Conservation (phyloP, 2,113 vertebrate species). For the Scomber scombrus region DNA sequence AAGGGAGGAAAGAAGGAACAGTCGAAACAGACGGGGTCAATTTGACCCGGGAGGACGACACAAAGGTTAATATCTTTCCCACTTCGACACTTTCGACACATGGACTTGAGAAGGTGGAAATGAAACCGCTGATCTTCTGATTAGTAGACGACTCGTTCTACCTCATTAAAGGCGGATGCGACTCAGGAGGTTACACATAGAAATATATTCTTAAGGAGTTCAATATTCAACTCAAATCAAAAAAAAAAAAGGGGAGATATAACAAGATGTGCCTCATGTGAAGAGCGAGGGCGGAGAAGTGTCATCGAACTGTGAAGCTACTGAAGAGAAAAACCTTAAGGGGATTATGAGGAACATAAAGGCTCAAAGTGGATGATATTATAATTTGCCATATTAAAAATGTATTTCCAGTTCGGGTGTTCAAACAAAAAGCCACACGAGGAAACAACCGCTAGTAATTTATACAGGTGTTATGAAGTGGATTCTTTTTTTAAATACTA, state of each 20-base stretch:
- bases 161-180: too few relatives aligned
- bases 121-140: too few relatives aligned
- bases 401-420: neutral
- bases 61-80: too few relatives aligned
- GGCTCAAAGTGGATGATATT: too few relatives aligned
- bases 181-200: too few relatives aligned
- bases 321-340: constrained; percentile 5
- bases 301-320: neutral
- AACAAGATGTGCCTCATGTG: neutral
- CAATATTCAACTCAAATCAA: neutral
- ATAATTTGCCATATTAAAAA: neutral
- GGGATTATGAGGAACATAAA: constrained; percentile 13
- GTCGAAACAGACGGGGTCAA: too few relatives aligned
- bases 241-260: neutral
- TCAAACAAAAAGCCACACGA: constrained; percentile 2
- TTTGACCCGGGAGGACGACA: too few relatives aligned
- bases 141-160: too few relatives aligned
- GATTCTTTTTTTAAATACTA: neutral
- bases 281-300: neutral
- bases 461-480: neutral
- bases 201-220: neutral
- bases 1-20: too few relatives aligned
- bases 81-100: too few relatives aligned
- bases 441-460: constrained; percentile 3
- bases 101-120: too few relatives aligned